A percentile compares a stretch with the other conserved stretches of the same genome.
These are phyloP conservation scores for Brevimyrus niger DNA, from an alignment of 2,113 vertebrate genomes.

Conservation along the genomic window DNA sequence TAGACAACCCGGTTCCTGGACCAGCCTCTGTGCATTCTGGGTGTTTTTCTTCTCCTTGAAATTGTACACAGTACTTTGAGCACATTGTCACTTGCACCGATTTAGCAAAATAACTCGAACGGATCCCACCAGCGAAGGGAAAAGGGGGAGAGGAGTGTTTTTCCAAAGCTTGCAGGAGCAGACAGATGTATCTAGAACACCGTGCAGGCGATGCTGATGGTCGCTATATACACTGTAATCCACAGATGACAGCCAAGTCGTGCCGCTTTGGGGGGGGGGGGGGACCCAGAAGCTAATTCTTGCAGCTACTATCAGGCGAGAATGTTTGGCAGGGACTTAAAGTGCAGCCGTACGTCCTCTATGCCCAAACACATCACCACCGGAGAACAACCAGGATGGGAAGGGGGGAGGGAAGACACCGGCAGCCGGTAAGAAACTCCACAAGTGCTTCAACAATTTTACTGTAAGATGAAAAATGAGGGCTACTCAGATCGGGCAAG, in stretches of 20 bases:
- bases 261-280: background rate
- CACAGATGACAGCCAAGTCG: constrained; percentile 10
- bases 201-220: constrained; percentile 6
- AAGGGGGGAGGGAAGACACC: background rate
- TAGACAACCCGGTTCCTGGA: constrained; percentile 35
- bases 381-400: background rate
- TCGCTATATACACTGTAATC: constrained; percentile 4
- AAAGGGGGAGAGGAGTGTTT: background rate
- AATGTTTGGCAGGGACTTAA: background rate
- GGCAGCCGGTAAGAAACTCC: background rate
- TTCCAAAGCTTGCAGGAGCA: background rate
- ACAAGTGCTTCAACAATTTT: background rate
- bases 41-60: background rate
- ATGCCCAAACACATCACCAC: background rate
- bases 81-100: constrained; percentile 17
- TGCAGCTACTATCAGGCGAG: background rate
- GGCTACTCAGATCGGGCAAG: constrained; percentile 29
- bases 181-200: constrained; percentile 9
- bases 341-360: background rate
- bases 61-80: constrained; percentile 8
- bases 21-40: background rate
- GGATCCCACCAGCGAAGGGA: background rate
- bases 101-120: background rate
- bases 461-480: background rate
- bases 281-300: background rate